Evolutionary conservation across 2,888 invertebrate genomes (phyloP), one percentile per base, ranked within the genome.

Genomic region (Ormyrus rosae): DNA sequence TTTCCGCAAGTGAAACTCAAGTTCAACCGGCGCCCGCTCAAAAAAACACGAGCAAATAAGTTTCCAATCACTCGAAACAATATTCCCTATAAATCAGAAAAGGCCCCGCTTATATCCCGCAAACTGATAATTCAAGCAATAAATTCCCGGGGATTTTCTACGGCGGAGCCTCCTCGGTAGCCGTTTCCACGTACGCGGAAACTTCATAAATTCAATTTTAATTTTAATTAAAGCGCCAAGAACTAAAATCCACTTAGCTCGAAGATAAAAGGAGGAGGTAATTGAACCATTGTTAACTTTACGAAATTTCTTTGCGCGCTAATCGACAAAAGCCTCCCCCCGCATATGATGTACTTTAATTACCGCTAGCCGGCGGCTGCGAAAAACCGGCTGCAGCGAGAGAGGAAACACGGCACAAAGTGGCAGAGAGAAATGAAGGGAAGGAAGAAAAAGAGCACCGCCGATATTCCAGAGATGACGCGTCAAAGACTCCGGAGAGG

Each of bases 221-320:
- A 67, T 76, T 69, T 74, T 74, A 74, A 74, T 74, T 69, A 76
- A 75, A 74, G 46, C 67, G 19, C 13, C 67, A 60, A 68, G 67
- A n/a, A 67, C 60, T 46, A 45, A 50, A 60, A 67, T 75, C 75
- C 60, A 75, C 58, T 67, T 48, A 45, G 64, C 8, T 60, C 6
- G 13, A 46, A 19, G 55, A 73, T 56, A 73, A 73, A 73, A 73
- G 51, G 13, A 67, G 11, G 63, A 58, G 71, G 58, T 78, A 71
- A 71, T 71, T 50, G 71, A 70, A 65, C 50, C 48, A 64, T 71
- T 63, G 64, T 65, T 70, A 58, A 58, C 70, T 71, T 71, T 71
- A 51, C 51, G 58, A 71, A 65, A 65, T 65, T 78, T 77, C 56
- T 64, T 69, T 69, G 34, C 9, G 76, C 19, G 60, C 74, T 19